phyloP scores from a whole-genome alignment of 2,888 invertebrate species.

The Lacanobia oleracea region DNA sequence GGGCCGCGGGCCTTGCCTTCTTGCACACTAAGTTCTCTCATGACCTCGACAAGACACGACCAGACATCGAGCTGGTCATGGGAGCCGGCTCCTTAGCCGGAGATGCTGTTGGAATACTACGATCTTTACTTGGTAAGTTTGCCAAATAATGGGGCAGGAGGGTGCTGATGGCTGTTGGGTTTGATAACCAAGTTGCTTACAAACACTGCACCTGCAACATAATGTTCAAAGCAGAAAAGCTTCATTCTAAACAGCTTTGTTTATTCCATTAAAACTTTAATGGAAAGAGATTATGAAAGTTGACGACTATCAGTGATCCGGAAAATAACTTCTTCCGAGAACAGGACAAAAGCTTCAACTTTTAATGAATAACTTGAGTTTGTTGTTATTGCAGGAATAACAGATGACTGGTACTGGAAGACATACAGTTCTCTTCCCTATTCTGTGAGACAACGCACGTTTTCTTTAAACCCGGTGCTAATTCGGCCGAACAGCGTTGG shows the following conservation, averaged over 20 bases:
- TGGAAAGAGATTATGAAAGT: constrained; percentile 36
- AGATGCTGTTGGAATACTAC: constrained; percentile 92
- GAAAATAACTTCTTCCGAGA: constrained; percentile 32
- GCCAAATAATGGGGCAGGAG: not conserved
- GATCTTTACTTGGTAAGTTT: constrained; percentile 91
- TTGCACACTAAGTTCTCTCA: constrained; percentile 92
- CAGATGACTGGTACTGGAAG: constrained; percentile 90
- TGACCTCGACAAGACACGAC: constrained; percentile 92
- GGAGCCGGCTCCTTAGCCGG: constrained; percentile 94
- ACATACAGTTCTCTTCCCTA: constrained; percentile 88
- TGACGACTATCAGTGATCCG: constrained; percentile 34
- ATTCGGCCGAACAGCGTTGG: constrained; percentile 94
- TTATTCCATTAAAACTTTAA: constrained; percentile 45
- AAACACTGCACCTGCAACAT: not conserved
- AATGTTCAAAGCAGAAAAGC: not conserved
- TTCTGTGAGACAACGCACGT: constrained; percentile 87
- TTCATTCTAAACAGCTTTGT: constrained; percentile 25
- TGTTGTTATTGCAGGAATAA: constrained; percentile 84
- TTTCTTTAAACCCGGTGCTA: constrained; percentile 93
- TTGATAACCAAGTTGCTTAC: not conserved
- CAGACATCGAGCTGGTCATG: constrained; percentile 95
- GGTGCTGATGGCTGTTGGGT: not conserved
- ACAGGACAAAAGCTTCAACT: constrained; percentile 7
- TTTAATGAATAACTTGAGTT: constrained; percentile 37
- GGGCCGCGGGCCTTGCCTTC: constrained; percentile 94